Conservation (phyloP, 2,888 invertebrate species). For the Lasioglossum figueresi region DNA sequence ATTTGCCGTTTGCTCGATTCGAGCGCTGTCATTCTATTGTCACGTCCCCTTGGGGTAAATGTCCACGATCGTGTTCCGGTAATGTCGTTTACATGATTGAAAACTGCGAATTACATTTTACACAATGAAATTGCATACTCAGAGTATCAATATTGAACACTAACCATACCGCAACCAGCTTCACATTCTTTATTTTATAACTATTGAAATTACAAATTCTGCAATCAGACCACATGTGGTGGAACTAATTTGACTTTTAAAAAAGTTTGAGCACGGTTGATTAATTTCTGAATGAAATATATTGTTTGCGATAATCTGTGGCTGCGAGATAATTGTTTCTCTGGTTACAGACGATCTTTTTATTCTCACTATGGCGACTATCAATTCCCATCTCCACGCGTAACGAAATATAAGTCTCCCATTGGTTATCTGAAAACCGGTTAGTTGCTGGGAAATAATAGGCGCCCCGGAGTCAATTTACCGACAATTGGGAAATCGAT, state of each 20-base stretch:
- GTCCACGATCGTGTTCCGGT: not conserved
- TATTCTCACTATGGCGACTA: not conserved
- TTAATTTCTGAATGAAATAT: not conserved
- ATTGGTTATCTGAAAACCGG: not conserved
- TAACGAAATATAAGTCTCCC: not conserved
- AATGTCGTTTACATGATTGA: not conserved
- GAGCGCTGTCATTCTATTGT: not conserved
- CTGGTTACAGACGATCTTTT: not conserved
- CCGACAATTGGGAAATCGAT: conserved; percentile 19
- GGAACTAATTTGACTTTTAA: not conserved
- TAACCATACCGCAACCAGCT: no score
- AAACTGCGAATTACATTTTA: not conserved
- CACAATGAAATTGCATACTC: not conserved
- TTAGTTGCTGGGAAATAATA: conserved; percentile 14
- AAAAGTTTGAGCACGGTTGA: not conserved
- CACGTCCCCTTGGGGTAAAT: not conserved
- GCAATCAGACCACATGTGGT: not conserved
- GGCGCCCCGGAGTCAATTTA: not conserved
- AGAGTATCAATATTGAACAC: not conserved
- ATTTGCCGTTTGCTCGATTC: not conserved
- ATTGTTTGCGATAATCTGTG: not conserved
- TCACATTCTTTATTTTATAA: not conserved
- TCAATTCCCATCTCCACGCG: not conserved
- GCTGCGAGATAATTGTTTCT: not conserved
- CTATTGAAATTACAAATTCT: not conserved